Base-by-base conservation (phyloP, 1,140 invertebrate genomes). In the Drosophila sturtevanti region DNA sequence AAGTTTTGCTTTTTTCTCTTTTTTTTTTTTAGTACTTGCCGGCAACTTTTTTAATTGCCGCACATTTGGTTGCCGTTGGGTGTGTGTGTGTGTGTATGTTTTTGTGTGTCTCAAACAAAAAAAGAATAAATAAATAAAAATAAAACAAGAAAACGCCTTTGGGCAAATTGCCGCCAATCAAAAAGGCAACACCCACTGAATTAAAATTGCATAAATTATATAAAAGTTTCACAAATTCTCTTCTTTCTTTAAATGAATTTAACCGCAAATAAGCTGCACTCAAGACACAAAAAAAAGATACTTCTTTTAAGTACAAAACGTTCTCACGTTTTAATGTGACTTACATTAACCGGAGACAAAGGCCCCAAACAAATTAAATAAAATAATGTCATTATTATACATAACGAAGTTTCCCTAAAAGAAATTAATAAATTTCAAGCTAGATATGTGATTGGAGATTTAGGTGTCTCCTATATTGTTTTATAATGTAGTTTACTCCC, bases 131-230 rank as follows among this genome's bases (percentile, higher is more conserved):
- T 34, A 76, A 68, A 76, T 72, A 71, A 24, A 14, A 21, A 61
- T 27, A 56, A 27, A 37, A 66, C 54, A 7, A 16, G 41, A 48
- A 48, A 56, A 58, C 41, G 63, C 72, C 72, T 27, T 60, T 38
- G 61, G 68, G 59, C 64, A 82, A 87, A 87, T 87, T 89, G 82
- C 84, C 84, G 84, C 80, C 89, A 90, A 90, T 90, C 72, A 85
- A 81, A 77, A 74, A 59, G 63, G 71, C 81, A 85, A 90, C 89
- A 85, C 89, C 89, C 89, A 75, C 75, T 72, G 79, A 89, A 90
- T 90, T 89, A 89, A 90, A 89, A 74, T 73, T 89, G 89, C 89
- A 90, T 90, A 90, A 90, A 90, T 90, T 90, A 81, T 63, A 58
- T 21, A 34, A 10, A 24, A 21, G 56, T 37, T 38, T 31, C 27